A percentile compares a stretch with the other conserved stretches of the same genome.
Conservation (phyloP, 2,797 vertebrate genomes). For the Dallia pectoralis region DNA sequence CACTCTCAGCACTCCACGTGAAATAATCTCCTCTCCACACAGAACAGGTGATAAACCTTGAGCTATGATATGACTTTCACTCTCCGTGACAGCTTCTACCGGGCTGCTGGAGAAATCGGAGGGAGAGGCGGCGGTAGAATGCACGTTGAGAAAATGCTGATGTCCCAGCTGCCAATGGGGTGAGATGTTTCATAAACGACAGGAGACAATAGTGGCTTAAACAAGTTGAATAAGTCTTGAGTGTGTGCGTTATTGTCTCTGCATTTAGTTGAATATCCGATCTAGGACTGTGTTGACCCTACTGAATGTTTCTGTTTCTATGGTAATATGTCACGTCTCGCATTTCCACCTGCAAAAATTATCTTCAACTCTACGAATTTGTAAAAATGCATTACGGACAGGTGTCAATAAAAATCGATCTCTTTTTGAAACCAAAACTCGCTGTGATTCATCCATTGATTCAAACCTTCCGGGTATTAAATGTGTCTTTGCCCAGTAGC, state of each 20-base stretch:
- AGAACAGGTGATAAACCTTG: not conserved
- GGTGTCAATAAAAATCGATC: constrained; percentile 15
- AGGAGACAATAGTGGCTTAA: not conserved
- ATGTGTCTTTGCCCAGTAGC: constrained; percentile 40
- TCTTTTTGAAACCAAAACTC: constrained; percentile 22
- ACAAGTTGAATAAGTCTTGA: not conserved
- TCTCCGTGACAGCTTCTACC: constrained; percentile 24
- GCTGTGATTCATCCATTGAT: constrained; percentile 1
- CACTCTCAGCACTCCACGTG: constrained; percentile 20
- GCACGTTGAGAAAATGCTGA: not conserved
- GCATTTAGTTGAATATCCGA: not conserved
- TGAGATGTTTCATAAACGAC: not conserved
- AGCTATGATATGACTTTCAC: constrained; percentile 19
- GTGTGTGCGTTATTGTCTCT: not conserved
- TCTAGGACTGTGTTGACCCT: not conserved
- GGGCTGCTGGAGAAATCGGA: constrained; percentile 11
- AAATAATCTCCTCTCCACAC: constrained; percentile 25
- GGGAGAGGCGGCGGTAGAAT: not conserved
- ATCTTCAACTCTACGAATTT: not conserved
- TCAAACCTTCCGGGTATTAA: constrained; percentile 24
- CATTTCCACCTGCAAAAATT: not conserved
- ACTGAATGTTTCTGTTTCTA: not conserved
- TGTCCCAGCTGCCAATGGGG: not conserved
- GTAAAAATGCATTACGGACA: constrained; percentile 19
- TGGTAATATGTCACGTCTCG: not conserved